These are phyloP conservation scores for Pollimyrus isidori DNA, from an alignment of 2,113 vertebrate species.

Conservation along the genomic window DNA sequence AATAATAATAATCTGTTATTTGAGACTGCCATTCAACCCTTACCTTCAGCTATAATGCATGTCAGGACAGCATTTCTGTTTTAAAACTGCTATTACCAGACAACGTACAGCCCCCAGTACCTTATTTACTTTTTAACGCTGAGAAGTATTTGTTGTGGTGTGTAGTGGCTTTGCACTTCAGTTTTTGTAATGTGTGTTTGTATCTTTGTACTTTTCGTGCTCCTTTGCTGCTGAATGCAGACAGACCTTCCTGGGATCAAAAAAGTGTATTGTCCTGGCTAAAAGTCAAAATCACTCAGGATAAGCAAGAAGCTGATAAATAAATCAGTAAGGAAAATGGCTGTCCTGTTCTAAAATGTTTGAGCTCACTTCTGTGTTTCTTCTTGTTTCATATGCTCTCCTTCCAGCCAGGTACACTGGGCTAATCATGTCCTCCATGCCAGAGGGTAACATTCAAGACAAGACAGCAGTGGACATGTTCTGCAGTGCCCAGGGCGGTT, in stretches of 20 bases:
- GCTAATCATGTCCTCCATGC: background rate
- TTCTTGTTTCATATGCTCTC: background rate
- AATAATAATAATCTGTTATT: background rate
- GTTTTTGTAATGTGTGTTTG: background rate
- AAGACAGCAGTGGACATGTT: background rate
- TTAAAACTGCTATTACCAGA: background rate
- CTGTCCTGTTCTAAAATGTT: background rate
- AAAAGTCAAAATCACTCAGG: background rate
- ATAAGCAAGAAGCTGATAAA: background rate
- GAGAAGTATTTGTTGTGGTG: background rate
- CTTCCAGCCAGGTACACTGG: slow-evolving; percentile 8
- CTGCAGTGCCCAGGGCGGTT: slow-evolving; percentile 4
- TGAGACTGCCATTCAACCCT: background rate
- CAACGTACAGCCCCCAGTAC: background rate
- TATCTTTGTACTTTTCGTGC: background rate
- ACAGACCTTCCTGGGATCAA: background rate
- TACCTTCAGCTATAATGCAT: background rate
- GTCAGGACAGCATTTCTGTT: background rate
- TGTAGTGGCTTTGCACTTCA: background rate
- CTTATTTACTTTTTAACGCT: background rate
- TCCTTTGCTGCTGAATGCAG: background rate
- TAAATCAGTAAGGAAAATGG: background rate
- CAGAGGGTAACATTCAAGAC: slow-evolving; percentile 5
- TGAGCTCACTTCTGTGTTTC: background rate
- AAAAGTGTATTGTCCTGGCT: background rate